These are phyloP conservation scores for Hystrix brachyura DNA, from an alignment of 2,113 vertebrate genomes.

Conservation along the genomic window DNA sequence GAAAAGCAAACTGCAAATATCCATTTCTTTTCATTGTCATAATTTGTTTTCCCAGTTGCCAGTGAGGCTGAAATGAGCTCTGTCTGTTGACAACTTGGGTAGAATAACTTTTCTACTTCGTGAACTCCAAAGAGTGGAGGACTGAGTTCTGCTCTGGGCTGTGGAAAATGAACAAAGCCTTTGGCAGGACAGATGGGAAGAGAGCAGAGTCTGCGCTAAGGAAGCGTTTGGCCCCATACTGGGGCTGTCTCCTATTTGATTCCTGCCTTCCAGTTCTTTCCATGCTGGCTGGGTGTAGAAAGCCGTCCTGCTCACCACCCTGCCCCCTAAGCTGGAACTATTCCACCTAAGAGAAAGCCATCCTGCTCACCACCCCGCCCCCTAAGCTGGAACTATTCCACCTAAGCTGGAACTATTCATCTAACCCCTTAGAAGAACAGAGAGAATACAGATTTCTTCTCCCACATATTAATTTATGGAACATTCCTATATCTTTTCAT, in stretches of 20 bases:
- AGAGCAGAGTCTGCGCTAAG: background rate
- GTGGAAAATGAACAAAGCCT: constrained; percentile 24
- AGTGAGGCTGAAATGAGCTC: constrained; percentile 63
- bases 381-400: background rate
- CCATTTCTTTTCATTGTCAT: constrained; percentile 67
- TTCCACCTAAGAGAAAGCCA: constrained; percentile 2
- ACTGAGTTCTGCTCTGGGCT: constrained; percentile 26
- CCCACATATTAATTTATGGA: constrained; percentile 30
- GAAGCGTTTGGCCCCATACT: background rate
- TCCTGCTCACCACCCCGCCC: background rate
- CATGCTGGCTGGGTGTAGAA: background rate
- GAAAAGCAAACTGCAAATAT: constrained; percentile 56
- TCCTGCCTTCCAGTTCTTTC: constrained; percentile 14
- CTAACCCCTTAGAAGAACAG: constrained; percentile 35
- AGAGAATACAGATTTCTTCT: constrained; percentile 39
- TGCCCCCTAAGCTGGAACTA: background rate
- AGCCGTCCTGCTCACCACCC: background rate
- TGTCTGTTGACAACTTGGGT: constrained; percentile 61
- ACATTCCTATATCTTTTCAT: constrained; percentile 6
- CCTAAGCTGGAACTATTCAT: constrained; percentile 34
- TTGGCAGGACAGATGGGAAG: background rate
- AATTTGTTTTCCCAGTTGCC: constrained; percentile 71
- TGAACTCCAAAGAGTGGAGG: constrained; percentile 52
- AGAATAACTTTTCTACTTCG: constrained; percentile 68
- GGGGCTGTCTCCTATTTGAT: background rate